phyloP scores from a whole-genome alignment of 2,888 invertebrate genomes.

The Oligia fasciuncula region DNA sequence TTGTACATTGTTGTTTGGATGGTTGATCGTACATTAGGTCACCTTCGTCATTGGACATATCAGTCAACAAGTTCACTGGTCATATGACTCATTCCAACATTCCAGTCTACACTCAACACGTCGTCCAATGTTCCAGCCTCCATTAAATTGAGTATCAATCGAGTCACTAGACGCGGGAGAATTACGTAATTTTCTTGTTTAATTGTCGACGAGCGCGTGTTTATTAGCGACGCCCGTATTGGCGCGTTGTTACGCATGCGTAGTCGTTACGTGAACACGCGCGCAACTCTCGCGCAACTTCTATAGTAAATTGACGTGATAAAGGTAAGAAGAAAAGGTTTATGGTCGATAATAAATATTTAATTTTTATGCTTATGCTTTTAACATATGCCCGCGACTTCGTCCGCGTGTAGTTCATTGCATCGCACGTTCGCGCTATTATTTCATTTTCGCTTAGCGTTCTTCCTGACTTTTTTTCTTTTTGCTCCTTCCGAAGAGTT shows the following conservation, averaged over 20 bases:
- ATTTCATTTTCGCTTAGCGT: neutral
- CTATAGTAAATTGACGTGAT: slow-evolving; percentile 13
- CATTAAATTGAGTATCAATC: slow-evolving; percentile 46
- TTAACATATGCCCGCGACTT: neutral
- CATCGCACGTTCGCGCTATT: neutral
- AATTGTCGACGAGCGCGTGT: slow-evolving; percentile 54
- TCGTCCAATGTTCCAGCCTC: slow-evolving; percentile 21
- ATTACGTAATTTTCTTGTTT: slow-evolving; percentile 62
- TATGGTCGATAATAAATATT: neutral
- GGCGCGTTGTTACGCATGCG: slow-evolving; percentile 63
- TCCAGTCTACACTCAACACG: slow-evolving; percentile 12
- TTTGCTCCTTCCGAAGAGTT: neutral
- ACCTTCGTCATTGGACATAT: neutral
- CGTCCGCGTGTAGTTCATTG: neutral
- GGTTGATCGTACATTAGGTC: neutral
- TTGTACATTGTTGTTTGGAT: neutral
- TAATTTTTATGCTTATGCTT: neutral
- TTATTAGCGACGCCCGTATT: slow-evolving; percentile 54
- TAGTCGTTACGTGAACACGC: slow-evolving; percentile 57
- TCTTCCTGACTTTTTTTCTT: neutral
- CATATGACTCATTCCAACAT: slow-evolving; percentile 29
- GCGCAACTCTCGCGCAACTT: slow-evolving; percentile 55
- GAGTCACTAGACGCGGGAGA: slow-evolving; percentile 29
- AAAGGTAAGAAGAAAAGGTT: slow-evolving; percentile 28
- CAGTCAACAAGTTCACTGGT: slow-evolving; percentile 18